phyloP scores from a whole-genome alignment of 92 coral and sea anemone genomes.

The Meandrina meandrites region DNA sequence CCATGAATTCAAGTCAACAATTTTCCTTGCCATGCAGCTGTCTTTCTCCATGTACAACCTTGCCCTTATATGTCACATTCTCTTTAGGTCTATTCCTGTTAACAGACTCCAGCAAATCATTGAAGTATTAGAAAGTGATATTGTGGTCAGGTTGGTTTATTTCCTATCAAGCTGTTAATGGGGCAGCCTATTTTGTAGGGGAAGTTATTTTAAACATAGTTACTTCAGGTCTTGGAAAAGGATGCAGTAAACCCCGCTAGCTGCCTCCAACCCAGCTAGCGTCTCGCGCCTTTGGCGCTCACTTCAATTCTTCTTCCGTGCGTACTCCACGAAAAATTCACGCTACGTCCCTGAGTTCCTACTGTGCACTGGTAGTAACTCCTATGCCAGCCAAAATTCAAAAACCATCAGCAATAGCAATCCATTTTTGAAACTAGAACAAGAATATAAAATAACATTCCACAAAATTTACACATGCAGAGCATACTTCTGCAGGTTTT shows the following conservation, averaged over 20 bases:
- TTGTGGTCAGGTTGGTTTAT: conserved; percentile 82
- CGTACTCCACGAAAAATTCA: too few species aligned
- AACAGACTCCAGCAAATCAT: conserved; percentile 89
- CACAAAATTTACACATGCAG: not conserved
- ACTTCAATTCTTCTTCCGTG: too few species aligned
- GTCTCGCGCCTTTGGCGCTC: too few species aligned
- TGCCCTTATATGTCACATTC: not conserved
- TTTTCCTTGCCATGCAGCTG: not conserved
- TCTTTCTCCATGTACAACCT: not conserved
- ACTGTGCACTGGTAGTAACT: not conserved
- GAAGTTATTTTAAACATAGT: not conserved
- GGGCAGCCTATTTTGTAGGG: not conserved
- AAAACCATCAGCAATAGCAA: not conserved
- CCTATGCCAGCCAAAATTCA: not conserved
- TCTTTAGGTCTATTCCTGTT: conserved; percentile 88
- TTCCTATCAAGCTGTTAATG: not conserved
- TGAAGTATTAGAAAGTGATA: conserved; percentile 96
- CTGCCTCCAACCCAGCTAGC: too few species aligned
- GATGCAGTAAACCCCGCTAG: too few species aligned
- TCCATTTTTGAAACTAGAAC: not conserved
- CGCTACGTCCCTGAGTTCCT: too few species aligned
- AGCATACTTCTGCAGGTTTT: not conserved
- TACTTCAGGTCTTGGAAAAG: too few species aligned
- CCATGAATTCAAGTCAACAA: not conserved
- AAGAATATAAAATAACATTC: not conserved